Percentiles rank a stretch among this genome's conserved stretches.
These are phyloP conservation scores for Chorisops tibialis DNA, from an alignment of 2,888 invertebrate species.

Conservation along the genomic window DNA sequence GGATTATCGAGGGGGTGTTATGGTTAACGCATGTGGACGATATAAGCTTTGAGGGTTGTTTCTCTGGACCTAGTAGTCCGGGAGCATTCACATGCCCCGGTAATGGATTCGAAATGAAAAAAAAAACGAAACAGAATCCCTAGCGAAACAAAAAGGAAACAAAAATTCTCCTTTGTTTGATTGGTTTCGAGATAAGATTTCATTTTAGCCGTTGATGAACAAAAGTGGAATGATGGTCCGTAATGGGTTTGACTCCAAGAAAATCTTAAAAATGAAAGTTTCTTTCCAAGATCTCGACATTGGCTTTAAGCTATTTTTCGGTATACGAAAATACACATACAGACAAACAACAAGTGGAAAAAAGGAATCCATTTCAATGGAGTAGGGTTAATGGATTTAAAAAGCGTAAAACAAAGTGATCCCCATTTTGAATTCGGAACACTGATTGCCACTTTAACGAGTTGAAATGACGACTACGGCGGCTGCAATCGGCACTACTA, in stretches of 20 bases:
- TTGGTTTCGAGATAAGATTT: slow-evolving; percentile 24
- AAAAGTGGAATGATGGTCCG: slow-evolving; percentile 21
- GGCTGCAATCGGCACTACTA: background rate
- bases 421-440: slow-evolving; percentile 11
- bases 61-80: background rate
- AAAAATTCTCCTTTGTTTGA: slow-evolving; percentile 23
- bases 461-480: background rate
- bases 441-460: slow-evolving; percentile 21
- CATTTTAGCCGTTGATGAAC: slow-evolving; percentile 20
- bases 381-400: slow-evolving; percentile 24
- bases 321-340: background rate
- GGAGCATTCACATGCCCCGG: slow-evolving; percentile 15
- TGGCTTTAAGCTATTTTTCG: too few relatives aligned
- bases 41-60: background rate
- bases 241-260: slow-evolving; percentile 11
- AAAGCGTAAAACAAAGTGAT: slow-evolving; percentile 22
- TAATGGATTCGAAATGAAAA: slow-evolving; percentile 26
- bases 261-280: slow-evolving; percentile 13
- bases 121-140: slow-evolving; percentile 1
- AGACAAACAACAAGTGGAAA: slow-evolving; percentile 12
- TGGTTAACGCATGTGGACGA: slow-evolving; percentile 27
- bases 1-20: slow-evolving; percentile 30
- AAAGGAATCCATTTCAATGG: background rate
- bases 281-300: background rate
- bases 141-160: slow-evolving; percentile 9